A percentile compares a stretch with the other conserved stretches of the same genome.
phyloP scores from a whole-genome alignment of 1,140 invertebrate species.

The Drosophila ironensis region DNA sequence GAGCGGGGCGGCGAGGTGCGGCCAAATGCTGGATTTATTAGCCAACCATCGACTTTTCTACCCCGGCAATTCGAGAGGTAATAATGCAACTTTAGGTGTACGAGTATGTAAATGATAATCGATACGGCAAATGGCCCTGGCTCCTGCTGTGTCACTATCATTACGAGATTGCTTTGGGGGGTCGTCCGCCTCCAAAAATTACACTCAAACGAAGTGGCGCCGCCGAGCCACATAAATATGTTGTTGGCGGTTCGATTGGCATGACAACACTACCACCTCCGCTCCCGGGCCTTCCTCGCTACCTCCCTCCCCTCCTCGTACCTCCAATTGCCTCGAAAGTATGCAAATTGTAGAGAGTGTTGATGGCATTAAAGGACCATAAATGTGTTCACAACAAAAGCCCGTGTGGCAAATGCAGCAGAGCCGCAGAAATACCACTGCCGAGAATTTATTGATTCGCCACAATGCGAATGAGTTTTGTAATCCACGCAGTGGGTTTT shows the following conservation, averaged over 20 bases:
- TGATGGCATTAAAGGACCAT: conserved; percentile 37
- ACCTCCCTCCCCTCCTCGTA: too few relatives aligned
- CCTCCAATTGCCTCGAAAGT: conserved; percentile 3
- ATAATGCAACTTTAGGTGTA: conserved; percentile 7
- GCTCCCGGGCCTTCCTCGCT: too few relatives aligned
- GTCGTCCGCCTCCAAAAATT: background rate
- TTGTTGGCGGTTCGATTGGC: conserved; percentile 1
- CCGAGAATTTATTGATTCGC: conserved; percentile 38
- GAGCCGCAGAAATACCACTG: background rate
- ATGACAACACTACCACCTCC: conserved; percentile 26
- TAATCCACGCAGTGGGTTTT: background rate
- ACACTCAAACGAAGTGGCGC: background rate
- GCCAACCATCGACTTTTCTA: conserved; percentile 10
- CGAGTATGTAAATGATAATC: conserved; percentile 27
- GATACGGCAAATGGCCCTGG: conserved; percentile 22
- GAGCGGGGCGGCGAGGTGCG: background rate
- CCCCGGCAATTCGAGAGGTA: conserved; percentile 8
- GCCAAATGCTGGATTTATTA: conserved; percentile 30
- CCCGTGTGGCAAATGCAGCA: conserved; percentile 3
- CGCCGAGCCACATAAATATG: conserved; percentile 22
- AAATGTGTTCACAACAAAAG: conserved; percentile 19
- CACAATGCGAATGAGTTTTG: conserved; percentile 15
- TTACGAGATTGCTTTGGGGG: conserved; percentile 4
- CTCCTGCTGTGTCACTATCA: conserved; percentile 14
- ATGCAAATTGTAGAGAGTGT: conserved; percentile 31